Percentiles rank a stretch among this genome's conserved stretches.
These are phyloP conservation scores for Orchestes rusci DNA, from an alignment of 2,888 invertebrate species.

Conservation along the genomic window DNA sequence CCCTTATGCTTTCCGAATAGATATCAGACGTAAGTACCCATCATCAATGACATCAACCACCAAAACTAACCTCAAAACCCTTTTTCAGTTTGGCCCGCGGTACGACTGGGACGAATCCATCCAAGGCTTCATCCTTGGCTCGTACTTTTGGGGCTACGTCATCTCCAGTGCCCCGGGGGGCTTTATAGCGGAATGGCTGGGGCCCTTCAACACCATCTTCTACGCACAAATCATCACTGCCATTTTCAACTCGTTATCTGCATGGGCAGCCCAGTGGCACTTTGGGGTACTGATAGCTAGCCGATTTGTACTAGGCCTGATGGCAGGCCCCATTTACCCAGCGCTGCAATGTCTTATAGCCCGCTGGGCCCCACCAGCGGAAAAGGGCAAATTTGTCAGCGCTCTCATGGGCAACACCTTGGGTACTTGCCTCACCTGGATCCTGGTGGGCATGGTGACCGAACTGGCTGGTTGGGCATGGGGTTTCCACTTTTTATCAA, in stretches of 20 bases:
- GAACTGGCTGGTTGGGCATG: slow-evolving; percentile 58
- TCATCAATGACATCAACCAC: background rate
- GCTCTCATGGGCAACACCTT: slow-evolving; percentile 67
- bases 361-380: slow-evolving; percentile 67
- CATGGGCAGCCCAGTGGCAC: slow-evolving; percentile 49
- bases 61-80: too few relatives aligned
- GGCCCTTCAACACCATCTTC: slow-evolving; percentile 33
- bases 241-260: slow-evolving; percentile 43
- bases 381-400: slow-evolving; percentile 65
- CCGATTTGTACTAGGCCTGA: slow-evolving; percentile 52
- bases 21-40: slow-evolving; percentile 3
- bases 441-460: slow-evolving; percentile 57
- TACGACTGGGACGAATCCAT: slow-evolving; percentile 32
- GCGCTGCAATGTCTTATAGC: slow-evolving; percentile 59
- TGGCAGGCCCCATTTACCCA: slow-evolving; percentile 58
- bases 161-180: slow-evolving; percentile 32
- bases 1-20: too few relatives aligned
- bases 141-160: slow-evolving; percentile 34
- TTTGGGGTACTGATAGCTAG: slow-evolving; percentile 49
- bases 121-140: slow-evolving; percentile 31
- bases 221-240: slow-evolving; percentile 28
- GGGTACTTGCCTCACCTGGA: slow-evolving; percentile 64
- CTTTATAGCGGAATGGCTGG: slow-evolving; percentile 30
- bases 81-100: slow-evolving; percentile 30
- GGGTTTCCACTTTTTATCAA: slow-evolving; percentile 59